These are phyloP conservation scores for Hemibagrus guttatus DNA, from an alignment of 2,797 vertebrate genomes.

Conservation along the genomic window DNA sequence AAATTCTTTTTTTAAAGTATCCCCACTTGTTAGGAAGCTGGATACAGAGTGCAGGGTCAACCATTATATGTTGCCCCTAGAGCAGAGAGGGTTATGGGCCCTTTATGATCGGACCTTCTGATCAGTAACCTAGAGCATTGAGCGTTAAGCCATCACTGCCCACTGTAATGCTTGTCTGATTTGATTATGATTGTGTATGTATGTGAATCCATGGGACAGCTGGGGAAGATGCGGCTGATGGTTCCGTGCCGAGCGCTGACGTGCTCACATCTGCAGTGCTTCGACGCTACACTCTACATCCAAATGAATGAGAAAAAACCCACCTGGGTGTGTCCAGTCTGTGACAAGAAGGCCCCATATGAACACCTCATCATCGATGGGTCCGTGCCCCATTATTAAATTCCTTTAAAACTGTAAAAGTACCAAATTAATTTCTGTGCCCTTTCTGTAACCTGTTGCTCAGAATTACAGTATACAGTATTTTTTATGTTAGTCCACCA, in stretches of 20 bases:
- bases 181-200: slow-evolving; percentile 14
- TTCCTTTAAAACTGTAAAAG: background rate
- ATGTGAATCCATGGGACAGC: slow-evolving; percentile 68
- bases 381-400: slow-evolving; percentile 73
- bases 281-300: slow-evolving; percentile 96
- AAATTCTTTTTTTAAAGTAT: no score
- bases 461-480: background rate
- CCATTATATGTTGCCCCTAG: no score
- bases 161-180: background rate
- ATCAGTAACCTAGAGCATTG: no score
- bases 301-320: slow-evolving; percentile 99
- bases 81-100: no score
- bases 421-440: background rate
- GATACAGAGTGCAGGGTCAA: no score
- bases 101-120: no score
- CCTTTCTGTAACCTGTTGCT: background rate
- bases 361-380: slow-evolving; percentile 98
- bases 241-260: slow-evolving; percentile 93
- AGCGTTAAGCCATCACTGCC: no score
- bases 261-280: slow-evolving; percentile 96
- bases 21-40: no score
- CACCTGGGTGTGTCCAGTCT: slow-evolving; percentile 98
- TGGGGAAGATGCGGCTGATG: slow-evolving; percentile 95
- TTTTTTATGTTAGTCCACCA: background rate
- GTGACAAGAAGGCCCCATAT: slow-evolving; percentile 97